Base-by-base conservation (phyloP, 2,888 invertebrate species). In the Athalia cordata region DNA sequence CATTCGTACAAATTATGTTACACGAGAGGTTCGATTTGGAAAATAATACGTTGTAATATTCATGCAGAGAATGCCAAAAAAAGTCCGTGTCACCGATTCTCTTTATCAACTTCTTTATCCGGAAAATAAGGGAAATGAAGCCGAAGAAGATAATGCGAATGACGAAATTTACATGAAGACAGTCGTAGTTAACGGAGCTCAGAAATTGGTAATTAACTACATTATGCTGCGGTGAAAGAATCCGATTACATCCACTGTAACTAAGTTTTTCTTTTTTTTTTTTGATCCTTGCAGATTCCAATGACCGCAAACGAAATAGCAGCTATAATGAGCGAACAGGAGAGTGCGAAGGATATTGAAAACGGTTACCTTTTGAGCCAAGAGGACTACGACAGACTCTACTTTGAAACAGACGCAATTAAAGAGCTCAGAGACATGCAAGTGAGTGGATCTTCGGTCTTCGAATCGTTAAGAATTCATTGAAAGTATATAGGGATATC, bases 331-430 rank as follows among this genome's bases (percentile, higher is more conserved):
- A 88, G 85, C 29, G 91, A 92, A 61, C 80, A 91, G 62, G 90
- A 91, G n/a, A 85, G 88, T 43, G 88, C 89, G 77, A 91, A 92
- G 81, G 92, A 93, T 15, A 85, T 91, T 3, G 87, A 87, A 47
- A 91, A 92, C 66, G 92, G 92, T 29, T 93, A 93, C 78, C 91
- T 93, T 85, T 92, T 93, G 81, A 90, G 91, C 0, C 91, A 92
- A 50, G 93, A 93, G 77, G 93, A 93, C 81, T 94, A 91, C 82
- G 92, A 93, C 7, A 89, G 90, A 52, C 89, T 93, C 75, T 93
- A 93, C 87, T 94, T 94, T 82, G 94, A 94, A 87, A 92, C 92
- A 6, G 92, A 92, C 8, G 91, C 93, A 65, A 91, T 95, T 8
- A 93, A 93, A 85, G 89, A 91, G 74, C 90, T 95, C 6, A 92